Base-by-base conservation (phyloP, 2,113 vertebrate genomes). In the Enhydra lutris region DNA sequence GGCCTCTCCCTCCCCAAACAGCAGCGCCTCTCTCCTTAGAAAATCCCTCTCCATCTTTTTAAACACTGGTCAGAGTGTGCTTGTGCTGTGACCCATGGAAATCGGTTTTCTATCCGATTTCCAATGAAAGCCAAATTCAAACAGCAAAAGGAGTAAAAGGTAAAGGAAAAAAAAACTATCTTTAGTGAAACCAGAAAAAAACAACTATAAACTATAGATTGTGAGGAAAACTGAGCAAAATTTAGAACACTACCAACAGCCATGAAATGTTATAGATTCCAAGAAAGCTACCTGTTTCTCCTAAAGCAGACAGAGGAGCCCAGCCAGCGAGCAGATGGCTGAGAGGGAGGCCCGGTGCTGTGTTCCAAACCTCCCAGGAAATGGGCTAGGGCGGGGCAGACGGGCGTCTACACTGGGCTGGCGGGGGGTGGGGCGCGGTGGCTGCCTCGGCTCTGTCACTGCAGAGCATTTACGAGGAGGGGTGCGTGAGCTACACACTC, bases 361-460 rank as follows among this genome's bases (percentile, higher is more conserved):
- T 24, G 55, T 14, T 76, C 74, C 42, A 47, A 29, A 47, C 42
- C 42, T 29, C 74, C 13, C 13, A 1, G 73, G 6, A 7, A 47
- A 47, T 1, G 13, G 59, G 42, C 26, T 24, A 1, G 6, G 24
- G 20, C 0, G 12, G 24, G 31, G 2, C 18, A 0, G 57, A 1
- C 0, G 1, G 0, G 1, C 4, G 21, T 34, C 61, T 7, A 0
- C 4, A 7, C 1, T 0, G 1, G 42, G 21, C 67, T 69, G 34
- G 34, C 13, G 31, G 21, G 15, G 12, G 3, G 24, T 10, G 0
- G 50, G 31, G 3, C 0, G 2, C 0, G 15, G 34, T 1, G 20
- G 52, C 20, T 1, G 2, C 34, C 3, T 24, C 0, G 2, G n/a
- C n/a, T 36, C 74, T 5, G 3, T 36, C 59, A 18, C 6, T 1